Base-by-base conservation (phyloP, 1,140 invertebrate species). In the Littorina saxatilis region DNA sequence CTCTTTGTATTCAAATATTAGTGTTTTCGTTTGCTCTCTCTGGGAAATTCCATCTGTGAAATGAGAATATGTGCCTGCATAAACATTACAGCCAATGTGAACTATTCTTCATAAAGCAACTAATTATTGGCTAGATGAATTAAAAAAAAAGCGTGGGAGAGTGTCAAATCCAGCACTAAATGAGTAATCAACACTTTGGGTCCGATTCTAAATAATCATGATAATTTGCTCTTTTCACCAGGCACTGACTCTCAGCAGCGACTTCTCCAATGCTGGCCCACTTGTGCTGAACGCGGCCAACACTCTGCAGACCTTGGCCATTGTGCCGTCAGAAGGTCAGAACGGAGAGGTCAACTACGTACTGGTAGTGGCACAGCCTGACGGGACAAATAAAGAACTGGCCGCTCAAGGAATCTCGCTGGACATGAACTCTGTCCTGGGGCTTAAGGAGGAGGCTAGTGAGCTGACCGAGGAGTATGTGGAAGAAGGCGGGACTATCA, bases 261-360 rank as follows among this genome's bases (percentile, higher is more conserved):
- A 86, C 84, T 68, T 84, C 43, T 84, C 86, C 70, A 88, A 85
- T 32, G 3, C 39, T 23, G 47, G 50, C 2, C 70, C 83, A 20
- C 75, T 87, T 9, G 74, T 87, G 9, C 70, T 86, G 23, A 87
- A 86, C 68, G 75, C 85, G 63, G 68, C 84, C 39, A 88, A 88
- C 81, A 84, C 84, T 35, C 97, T 95, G 92, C 96, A 97, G 91
- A 96, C 96, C 2, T 96, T 98, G 0, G 97, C 96, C 0, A 95
- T 98, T 83, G 95, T 98, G 27, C 96, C 96, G 1, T 96, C 96
- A 0, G 96, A 97, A 80, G 94, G 95, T 74, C 58, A 76, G 47
- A 82, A 82, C 17, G 96, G 96, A 4, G 95, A 97, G 93, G 94
- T 98, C 1, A 97, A 96, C 91, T 98, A 98, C 91, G 96, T 98